Base-by-base conservation (phyloP, 2,797 vertebrate species). In the Hapalemur alaotrensis region DNA sequence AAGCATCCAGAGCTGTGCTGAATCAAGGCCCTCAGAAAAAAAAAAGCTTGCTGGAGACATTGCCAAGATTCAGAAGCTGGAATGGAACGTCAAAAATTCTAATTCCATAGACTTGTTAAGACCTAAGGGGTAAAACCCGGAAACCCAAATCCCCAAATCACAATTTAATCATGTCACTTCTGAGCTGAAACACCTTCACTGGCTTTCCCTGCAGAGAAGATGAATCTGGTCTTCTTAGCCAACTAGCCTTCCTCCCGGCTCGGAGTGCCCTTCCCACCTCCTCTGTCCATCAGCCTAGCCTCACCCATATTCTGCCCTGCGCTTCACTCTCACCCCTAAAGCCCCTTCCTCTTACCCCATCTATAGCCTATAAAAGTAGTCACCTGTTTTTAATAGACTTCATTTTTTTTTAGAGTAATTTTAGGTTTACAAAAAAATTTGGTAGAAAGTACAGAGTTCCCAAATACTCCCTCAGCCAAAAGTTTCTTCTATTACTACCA, bases 361-460 rank as follows among this genome's bases (percentile, higher is more conserved):
- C 73, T 75, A 35, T 43, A 50, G 22, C 35, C n/a, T 75, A 32
- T 82, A 81, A 69, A 93, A 70, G 88, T 59, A 95, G 30, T 69
- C 28, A 46, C 20, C 1, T 93, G 23, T 69, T 94, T 78, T 78
- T 61, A 87, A 95, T 32, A 63, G 38, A 30, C 38, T 70, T 63
- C 63, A 84, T 70, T 79, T 80, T 89, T 88, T 88, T 85, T 89
- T 32, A 84, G 54, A 92, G 73, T 50, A 93, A 41, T 92, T 91
- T 84, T 81, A 84, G 67, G 32, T 67, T 78, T 79, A 88, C 12
- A 75, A 93, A 89, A 88, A 87, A 88, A 90, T 50, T 61, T 43
- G 59, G 63, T 28, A 90, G 79, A 69, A 83, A 79, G 57, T 54
- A 85, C 52, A 90, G 57, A 93, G 41, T 84, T 96, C 14, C 46